phyloP scores from a whole-genome alignment of 2,113 vertebrate genomes.

The Rana temporaria region DNA sequence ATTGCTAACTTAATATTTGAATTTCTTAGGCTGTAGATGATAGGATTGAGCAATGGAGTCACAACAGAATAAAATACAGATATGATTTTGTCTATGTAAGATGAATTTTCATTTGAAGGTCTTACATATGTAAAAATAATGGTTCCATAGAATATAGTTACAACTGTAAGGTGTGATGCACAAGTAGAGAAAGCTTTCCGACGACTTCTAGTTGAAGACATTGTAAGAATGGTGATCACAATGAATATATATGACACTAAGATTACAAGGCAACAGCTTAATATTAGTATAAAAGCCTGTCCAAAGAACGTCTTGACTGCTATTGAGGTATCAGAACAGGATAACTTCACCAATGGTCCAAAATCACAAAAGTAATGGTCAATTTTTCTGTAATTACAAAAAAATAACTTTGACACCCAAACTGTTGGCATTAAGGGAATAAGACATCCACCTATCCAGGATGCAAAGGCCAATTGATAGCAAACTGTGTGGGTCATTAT shows the following conservation, averaged over 20 bases:
- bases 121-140: constrained; percentile 65
- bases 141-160: constrained; percentile 62
- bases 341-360: constrained; percentile 46
- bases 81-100: constrained; percentile 61
- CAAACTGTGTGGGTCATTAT: constrained; percentile 50
- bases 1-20: constrained; percentile 53
- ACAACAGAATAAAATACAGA: constrained; percentile 61
- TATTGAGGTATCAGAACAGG: constrained; percentile 39
- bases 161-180: constrained; percentile 58
- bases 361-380: constrained; percentile 58
- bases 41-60: constrained; percentile 61
- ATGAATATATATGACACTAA: constrained; percentile 50
- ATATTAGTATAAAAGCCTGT: constrained; percentile 14
- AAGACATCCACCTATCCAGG: constrained; percentile 54
- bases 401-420: constrained; percentile 40
- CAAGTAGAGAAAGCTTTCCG: constrained; percentile 59
- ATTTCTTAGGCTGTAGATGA: constrained; percentile 65
- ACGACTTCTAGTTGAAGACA: constrained; percentile 26
- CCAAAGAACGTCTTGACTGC: constrained; percentile 38
- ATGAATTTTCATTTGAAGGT: constrained; percentile 54
- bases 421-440: constrained; percentile 49
- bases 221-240: constrained; percentile 45
- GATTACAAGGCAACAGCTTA: constrained; percentile 42
- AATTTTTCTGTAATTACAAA: constrained; percentile 27
- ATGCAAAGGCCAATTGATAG: constrained; percentile 12